Percentiles rank a stretch among this genome's conserved stretches.
phyloP scores from a whole-genome alignment of 2,113 vertebrate species.

The Urocitellus parryii region DNA sequence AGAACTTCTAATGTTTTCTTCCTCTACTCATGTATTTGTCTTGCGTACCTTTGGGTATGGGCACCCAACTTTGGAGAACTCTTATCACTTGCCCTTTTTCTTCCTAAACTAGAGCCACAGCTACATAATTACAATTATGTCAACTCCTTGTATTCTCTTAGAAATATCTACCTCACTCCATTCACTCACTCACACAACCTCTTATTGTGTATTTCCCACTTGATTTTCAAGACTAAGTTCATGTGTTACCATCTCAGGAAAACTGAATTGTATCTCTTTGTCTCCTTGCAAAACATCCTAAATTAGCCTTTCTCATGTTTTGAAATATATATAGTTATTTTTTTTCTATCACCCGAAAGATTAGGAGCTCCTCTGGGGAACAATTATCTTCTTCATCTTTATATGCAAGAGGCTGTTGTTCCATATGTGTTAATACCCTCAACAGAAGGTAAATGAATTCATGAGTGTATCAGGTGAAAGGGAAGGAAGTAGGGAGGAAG shows the following conservation, averaged over 20 bases:
- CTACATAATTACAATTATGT: background rate
- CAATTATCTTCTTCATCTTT: background rate
- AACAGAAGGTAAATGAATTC: background rate
- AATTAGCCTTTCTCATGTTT: conserved; percentile 15
- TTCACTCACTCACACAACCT: background rate
- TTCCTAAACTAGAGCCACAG: background rate
- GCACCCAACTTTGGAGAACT: background rate
- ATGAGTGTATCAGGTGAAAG: background rate
- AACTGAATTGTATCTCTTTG: background rate
- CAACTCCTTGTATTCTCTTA: background rate
- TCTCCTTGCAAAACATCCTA: background rate
- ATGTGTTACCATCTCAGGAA: background rate
- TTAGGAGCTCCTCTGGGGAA: background rate
- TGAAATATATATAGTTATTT: background rate
- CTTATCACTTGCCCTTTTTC: background rate
- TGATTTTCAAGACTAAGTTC: conserved; percentile 28
- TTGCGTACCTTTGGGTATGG: background rate
- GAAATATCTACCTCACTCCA: background rate
- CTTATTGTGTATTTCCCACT: background rate
- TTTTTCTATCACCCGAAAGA: background rate
- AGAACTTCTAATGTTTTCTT: background rate
- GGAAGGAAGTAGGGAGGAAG: background rate
- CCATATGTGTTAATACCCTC: background rate
- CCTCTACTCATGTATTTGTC: background rate
- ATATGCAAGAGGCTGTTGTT: background rate